These are phyloP conservation scores for Pseudomugil tenellus DNA, from an alignment of 2,797 vertebrate species.

Conservation along the genomic window DNA sequence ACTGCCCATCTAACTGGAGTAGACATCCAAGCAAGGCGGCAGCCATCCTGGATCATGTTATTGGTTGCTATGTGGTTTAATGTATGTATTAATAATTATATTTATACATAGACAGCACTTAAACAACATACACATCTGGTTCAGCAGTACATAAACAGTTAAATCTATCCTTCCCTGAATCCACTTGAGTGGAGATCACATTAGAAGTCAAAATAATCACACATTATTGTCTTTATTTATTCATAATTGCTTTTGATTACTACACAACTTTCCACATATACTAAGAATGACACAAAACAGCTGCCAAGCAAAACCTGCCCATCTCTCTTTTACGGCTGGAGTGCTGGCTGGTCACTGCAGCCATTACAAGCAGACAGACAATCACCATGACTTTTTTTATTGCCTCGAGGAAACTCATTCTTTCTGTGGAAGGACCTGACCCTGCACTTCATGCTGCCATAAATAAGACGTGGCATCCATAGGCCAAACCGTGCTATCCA, in stretches of 20 bases:
- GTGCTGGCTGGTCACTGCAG: constrained; percentile 52
- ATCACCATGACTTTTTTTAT: constrained; percentile 70
- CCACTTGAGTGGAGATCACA: not conserved
- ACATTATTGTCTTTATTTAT: not conserved
- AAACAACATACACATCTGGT: constrained; percentile 20
- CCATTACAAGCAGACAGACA: constrained; percentile 50
- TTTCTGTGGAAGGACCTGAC: constrained; percentile 74
- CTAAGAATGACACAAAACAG: constrained; percentile 10
- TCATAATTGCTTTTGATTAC: not conserved
- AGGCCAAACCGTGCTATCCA: constrained; percentile 55
- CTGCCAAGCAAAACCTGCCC: constrained; percentile 21
- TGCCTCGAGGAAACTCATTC: constrained; percentile 69
- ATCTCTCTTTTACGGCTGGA: constrained; percentile 39
- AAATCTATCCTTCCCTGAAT: constrained; percentile 4
- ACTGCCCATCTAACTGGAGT: not conserved
- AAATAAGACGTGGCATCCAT: constrained; percentile 77
- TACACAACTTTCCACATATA: not conserved
- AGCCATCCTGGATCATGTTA: not conserved
- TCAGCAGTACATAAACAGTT: constrained; percentile 11
- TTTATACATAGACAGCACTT: too few species aligned
- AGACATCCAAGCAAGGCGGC: not conserved
- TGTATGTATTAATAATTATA: too few species aligned
- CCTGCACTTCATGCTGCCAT: constrained; percentile 76
- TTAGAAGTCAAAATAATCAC: not conserved
- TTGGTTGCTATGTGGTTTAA: not conserved